Base-by-base conservation (phyloP, 53 echinoderm and acorn worm genomes). In the Paracentrotus lividus region DNA sequence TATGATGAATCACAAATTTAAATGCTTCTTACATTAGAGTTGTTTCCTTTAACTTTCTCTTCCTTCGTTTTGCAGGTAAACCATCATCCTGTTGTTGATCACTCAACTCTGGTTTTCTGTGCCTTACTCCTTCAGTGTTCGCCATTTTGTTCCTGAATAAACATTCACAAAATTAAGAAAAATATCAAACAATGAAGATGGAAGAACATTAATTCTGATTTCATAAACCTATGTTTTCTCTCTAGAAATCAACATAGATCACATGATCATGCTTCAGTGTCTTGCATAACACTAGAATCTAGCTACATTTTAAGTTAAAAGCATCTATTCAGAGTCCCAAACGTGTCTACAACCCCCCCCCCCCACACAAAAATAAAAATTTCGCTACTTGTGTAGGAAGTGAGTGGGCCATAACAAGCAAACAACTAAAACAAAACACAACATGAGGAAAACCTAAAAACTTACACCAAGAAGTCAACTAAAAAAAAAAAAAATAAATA, bases 71-170 rank as follows among this genome's bases (percentile, higher is more conserved):
- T 3, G 90, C 72, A 20, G 51, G 31, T 44, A 15, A 1, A 47
- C 34, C 31, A 8, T 49, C 59, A 32, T 20, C 75, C 20, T 49
- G 15, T 16, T 5, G 20, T 47, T 44, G 49, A 27, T 68, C 49
- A 52, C 34, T 36, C 33, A 53, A 21, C 32, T 68, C 72, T 69
- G 72, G 90, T 49, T 72, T 90, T 1, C 90, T 49, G 3, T 72
- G 90, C 72, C 90, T 90, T 21, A 90, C 23, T 42, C 69, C 90
- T 72, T 90, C 90, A 90, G 90, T 4, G 12, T 65, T 64, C 6
- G 89, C 60, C 89, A 89, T 89, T 67, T 0, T 67, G 4, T 77
- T 77, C 43, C 77, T 77, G 15, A 77, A 32, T 32, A 15, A 8
- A 7, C 31, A 67, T 23, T 32, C 67, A 67, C 59, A 59, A 59